Base-by-base conservation (phyloP, 2,797 vertebrate species). In the Aldrovandia affinis region DNA sequence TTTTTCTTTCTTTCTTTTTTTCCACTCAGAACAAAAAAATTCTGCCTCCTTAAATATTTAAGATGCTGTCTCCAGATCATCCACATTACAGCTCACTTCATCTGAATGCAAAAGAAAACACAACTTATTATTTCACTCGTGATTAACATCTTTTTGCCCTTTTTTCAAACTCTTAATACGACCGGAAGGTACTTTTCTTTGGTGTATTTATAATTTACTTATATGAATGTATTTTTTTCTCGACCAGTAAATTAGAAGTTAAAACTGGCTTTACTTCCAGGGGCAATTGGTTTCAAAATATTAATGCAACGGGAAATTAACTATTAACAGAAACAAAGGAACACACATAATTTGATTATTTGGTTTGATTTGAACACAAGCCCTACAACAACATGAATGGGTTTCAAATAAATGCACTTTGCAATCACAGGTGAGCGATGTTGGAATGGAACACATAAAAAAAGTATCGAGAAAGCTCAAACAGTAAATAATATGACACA, bases 11-110 rank as follows among this genome's bases (percentile, higher is more conserved):
- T 39, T 82, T 70, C 30, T 36, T 18, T 75, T 1, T 44, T 9
- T 42, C 9, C 18, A 39, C 39, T 75, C 20, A 36, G 63, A 65
- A 42, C 2, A 18, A 73, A 78, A 52, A 47, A 39, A n/a, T n/a
- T n/a, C n/a, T n/a, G n/a, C n/a, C n/a, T n/a, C n/a, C n/a, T n/a
- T 61, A 85, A 85, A 85, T 81, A 85, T 77, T 81, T 85, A 81
- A 59, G 55, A 81, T 39, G 59, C 57, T 68, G 68, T 82, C 68
- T 80, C 36, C 20, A 68, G 42, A 80, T 65, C 50, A 33, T 52
- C n/a, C 12, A 68, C 50, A 85, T 57, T 73, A 55, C 15, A 63
- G 84, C 68, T 85, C 54, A 77, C 42, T 85, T 82, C 2, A 30
- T 82, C 36, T 78, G 80, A 85, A 79, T 47, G 73, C 73, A 79